A percentile compares a stretch with the other conserved stretches of the same genome.
These are phyloP conservation scores for Brenthis ino DNA, from an alignment of 2,888 invertebrate species.

Conservation along the genomic window DNA sequence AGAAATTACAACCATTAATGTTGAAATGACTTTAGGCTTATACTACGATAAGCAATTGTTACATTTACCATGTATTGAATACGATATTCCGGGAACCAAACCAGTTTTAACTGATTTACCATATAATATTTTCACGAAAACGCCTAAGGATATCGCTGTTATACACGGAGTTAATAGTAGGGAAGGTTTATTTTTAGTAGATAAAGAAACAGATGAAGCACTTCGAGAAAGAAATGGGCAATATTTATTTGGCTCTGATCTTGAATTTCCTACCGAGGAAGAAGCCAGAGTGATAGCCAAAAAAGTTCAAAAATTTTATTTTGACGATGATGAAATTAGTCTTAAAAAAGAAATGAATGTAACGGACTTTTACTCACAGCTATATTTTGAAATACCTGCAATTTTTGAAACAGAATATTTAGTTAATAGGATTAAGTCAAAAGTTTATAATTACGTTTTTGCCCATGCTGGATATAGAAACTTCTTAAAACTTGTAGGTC, in stretches of 20 bases:
- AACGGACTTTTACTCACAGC: slow-evolving; percentile 63
- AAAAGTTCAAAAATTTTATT: slow-evolving; percentile 66
- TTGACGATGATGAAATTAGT: slow-evolving; percentile 68
- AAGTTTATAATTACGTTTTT: slow-evolving; percentile 66
- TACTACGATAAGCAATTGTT: slow-evolving; percentile 67
- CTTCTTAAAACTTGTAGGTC: slow-evolving; percentile 55
- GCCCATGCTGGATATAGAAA: slow-evolving; percentile 67
- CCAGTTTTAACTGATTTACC: slow-evolving; percentile 64
- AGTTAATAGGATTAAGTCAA: slow-evolving; percentile 45
- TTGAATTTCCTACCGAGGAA: slow-evolving; percentile 58
- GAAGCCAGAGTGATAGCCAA: slow-evolving; percentile 53
- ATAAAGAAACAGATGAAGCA: slow-evolving; percentile 48
- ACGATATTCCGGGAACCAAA: slow-evolving; percentile 58
- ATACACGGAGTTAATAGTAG: slow-evolving; percentile 59
- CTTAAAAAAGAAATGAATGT: slow-evolving; percentile 60
- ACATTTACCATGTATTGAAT: slow-evolving; percentile 69
- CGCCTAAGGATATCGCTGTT: slow-evolving; percentile 48
- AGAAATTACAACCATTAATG: slow-evolving; percentile 53
- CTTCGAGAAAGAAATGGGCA: slow-evolving; percentile 53
- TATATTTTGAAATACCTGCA: slow-evolving; percentile 69
- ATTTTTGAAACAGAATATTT: slow-evolving; percentile 59
- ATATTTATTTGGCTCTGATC: slow-evolving; percentile 69
- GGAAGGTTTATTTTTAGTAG: slow-evolving; percentile 61
- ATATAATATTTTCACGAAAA: slow-evolving; percentile 58
- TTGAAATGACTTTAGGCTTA: slow-evolving; percentile 57